Base-by-base conservation (phyloP, 2,888 invertebrate species). In the Nyleta sp. region DNA sequence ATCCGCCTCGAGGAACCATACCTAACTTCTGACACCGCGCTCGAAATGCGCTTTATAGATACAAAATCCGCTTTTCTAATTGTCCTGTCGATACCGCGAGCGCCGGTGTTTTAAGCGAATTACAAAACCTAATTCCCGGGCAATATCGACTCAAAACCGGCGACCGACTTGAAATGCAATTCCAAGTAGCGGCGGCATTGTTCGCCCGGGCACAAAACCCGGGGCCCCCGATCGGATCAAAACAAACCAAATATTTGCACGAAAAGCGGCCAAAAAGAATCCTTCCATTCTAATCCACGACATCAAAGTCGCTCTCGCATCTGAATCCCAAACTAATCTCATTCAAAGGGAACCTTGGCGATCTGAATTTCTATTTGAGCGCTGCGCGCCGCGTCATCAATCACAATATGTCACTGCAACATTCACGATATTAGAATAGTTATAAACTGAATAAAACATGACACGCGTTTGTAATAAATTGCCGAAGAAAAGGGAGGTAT, bases 401-500 rank as follows among this genome's bases (percentile, higher is more conserved):
- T 68, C 75, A 68, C 75, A 75, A 75, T 75, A 75, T 75, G 75
- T 68, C 75, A 75, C 55, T 75, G 68, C 68, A 62, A 60, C 52
- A 48, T 60, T 62, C 68, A 75, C 55, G 60, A 24, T 55, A 68
- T 68, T 55, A 46, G 68, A 75, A 75, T 75, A 75, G 68, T 68
- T 75, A 75, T 75, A 68, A 75, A 68, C 68, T 75, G 75, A 75
- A 75, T 75, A 75, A 75, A 75, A 75, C 75, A 75, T 75, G 75
- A 75, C 75, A 75, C 75, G 75, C 67, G 68, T 75, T 68, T 40
- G 68, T 75, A 75, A 68, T 62, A 62, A 68, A 68, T 75, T 62
- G 40, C 7, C 15, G 53, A 46, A 53, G 50, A 17, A 53, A 28
- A 42, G 28, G 68, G 60, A 48, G 57, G 68, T 20, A 31, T 53